Percentiles rank a stretch among this genome's conserved stretches.
These are phyloP conservation scores for Cyanoderma ruficeps DNA, from an alignment of 2,113 vertebrate species.

Conservation along the genomic window DNA sequence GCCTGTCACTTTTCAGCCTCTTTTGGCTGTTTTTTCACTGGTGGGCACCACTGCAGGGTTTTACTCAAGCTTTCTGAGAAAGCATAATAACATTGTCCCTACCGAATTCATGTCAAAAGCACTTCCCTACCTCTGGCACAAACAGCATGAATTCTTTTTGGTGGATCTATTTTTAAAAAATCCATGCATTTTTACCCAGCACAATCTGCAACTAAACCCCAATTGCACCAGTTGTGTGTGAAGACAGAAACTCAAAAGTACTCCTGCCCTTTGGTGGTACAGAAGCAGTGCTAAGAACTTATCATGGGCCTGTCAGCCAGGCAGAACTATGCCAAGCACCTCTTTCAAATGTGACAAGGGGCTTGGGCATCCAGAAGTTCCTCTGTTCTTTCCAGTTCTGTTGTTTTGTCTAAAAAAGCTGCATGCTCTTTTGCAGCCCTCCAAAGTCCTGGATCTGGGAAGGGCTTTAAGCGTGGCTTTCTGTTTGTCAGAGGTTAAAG, in stretches of 20 bases:
- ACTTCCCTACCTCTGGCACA: neutral
- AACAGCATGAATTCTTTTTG: neutral
- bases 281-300: neutral
- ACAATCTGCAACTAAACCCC: neutral
- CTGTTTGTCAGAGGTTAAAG: neutral
- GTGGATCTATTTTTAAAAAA: neutral
- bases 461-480: neutral
- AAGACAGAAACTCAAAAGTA: neutral
- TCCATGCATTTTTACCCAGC: rapidly evolving
- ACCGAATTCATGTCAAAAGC: neutral
- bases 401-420: neutral
- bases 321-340: neutral
- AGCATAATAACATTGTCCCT: neutral
- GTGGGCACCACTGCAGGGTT: neutral
- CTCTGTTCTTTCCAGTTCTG: neutral
- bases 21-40: neutral
- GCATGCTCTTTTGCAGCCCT: neutral
- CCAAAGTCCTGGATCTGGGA: neutral
- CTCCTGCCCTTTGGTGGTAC: neutral
- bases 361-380: neutral
- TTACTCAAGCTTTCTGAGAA: neutral
- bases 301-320: neutral
- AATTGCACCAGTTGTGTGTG: neutral
- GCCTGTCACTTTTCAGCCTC: neutral
- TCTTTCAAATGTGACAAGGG: neutral